Conservation (phyloP, 2,888 invertebrate genomes). For the Pollenia angustigena region DNA sequence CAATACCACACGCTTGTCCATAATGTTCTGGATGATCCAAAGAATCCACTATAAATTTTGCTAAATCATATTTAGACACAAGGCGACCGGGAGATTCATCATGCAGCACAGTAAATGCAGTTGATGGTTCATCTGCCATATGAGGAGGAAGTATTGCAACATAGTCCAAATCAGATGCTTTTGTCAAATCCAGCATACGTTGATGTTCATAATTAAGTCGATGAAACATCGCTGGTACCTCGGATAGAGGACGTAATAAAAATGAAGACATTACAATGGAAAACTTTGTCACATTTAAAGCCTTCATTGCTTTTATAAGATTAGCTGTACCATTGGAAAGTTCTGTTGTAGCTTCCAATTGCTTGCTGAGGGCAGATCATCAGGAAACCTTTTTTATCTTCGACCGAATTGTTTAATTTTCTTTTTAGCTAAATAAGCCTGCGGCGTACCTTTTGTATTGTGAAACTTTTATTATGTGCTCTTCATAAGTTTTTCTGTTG, state of each 20-base stretch:
- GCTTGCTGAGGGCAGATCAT: too few relatives aligned
- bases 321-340: conserved; percentile 92
- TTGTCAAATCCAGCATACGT: conserved; percentile 88
- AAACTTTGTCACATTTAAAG: conserved; percentile 87
- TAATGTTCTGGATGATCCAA: conserved; percentile 89
- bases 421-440: too few relatives aligned
- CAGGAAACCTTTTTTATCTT: too few relatives aligned
- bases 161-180: conserved; percentile 88
- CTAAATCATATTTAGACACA: conserved; percentile 91
- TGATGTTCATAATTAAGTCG: too few relatives aligned
- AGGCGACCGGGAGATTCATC: conserved; percentile 88
- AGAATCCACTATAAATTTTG: conserved; percentile 90
- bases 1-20: conserved; percentile 87
- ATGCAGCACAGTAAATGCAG: conserved; percentile 86
- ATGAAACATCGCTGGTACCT: too few relatives aligned
- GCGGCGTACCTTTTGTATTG: too few relatives aligned
- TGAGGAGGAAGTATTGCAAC: conserved; percentile 92
- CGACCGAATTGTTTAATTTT: too few relatives aligned
- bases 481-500: too few relatives aligned
- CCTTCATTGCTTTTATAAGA: conserved; percentile 92
- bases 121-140: conserved; percentile 89
- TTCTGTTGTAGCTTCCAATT: conserved; percentile 90
- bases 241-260: too few relatives aligned
- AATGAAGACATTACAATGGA: too few relatives aligned
- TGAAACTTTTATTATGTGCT: too few relatives aligned